Conservation (phyloP, 2,797 vertebrate species). For the Sebastes cheni region DNA sequence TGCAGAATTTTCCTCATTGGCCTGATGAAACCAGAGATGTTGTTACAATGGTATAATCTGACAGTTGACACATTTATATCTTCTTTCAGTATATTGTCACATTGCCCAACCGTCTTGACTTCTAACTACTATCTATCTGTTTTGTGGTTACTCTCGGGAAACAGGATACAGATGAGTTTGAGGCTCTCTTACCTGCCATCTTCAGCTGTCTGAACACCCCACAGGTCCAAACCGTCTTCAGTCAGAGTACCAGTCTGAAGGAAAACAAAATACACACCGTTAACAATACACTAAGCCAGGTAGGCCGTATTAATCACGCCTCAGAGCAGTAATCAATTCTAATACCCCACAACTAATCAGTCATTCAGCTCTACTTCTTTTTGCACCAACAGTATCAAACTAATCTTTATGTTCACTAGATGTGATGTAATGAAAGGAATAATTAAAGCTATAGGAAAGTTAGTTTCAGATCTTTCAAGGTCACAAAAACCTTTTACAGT, state of each 20-base stretch:
- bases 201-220: constrained; percentile 91
- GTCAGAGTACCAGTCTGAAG: constrained; percentile 95
- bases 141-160: not conserved
- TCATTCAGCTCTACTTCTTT: not conserved
- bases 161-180: not conserved
- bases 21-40: not conserved
- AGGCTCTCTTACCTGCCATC: constrained; percentile 77
- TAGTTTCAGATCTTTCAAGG: not conserved
- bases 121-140: not conserved
- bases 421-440: not conserved
- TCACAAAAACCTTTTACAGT: not conserved
- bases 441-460: not conserved
- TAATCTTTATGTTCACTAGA: not conserved
- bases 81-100: not conserved
- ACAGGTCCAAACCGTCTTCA: constrained; percentile 95
- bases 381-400: not conserved
- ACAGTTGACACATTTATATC: not conserved
- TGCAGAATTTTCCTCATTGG: not conserved
- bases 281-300: not conserved
- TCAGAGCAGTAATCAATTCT: not conserved
- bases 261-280: not conserved
- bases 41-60: not conserved
- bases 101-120: not conserved
- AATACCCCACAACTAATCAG: not conserved
- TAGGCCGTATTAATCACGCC: not conserved